phyloP scores from a whole-genome alignment of 2,888 invertebrate genomes.

The Cataglyphis albicans region DNA sequence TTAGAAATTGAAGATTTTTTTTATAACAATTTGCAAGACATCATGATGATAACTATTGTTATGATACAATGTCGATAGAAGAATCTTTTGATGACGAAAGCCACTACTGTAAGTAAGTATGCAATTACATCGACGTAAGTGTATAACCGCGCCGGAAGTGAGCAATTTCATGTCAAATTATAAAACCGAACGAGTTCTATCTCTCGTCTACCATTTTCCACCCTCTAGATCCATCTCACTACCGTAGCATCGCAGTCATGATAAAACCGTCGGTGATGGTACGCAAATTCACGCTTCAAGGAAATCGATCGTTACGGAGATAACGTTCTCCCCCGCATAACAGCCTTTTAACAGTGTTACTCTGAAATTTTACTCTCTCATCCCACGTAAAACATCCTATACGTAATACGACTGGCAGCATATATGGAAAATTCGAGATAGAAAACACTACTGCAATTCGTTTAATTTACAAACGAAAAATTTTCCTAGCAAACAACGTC shows the following conservation, averaged over 20 bases:
- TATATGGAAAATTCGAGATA: background rate
- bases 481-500: background rate
- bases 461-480: conserved; percentile 15
- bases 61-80: background rate
- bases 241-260: conserved; percentile 13
- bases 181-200: conserved; percentile 51
- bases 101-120: conserved; percentile 47
- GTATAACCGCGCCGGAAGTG: conserved; percentile 45
- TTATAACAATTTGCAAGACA: conserved; percentile 29
- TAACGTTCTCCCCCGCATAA: conserved; percentile 24
- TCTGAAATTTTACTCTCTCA: conserved; percentile 16
- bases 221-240: conserved; percentile 17
- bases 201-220: conserved; percentile 44
- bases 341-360: conserved; percentile 47
- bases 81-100: conserved; percentile 17
- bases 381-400: conserved; percentile 1
- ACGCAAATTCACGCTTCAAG: conserved; percentile 48
- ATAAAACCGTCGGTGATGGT: conserved; percentile 30
- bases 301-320: conserved; percentile 53
- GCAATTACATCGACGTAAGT: conserved; percentile 45
- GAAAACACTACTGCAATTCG: conserved; percentile 5
- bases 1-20: conserved; percentile 13
- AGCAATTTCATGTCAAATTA: conserved; percentile 52
- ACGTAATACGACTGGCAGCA: background rate
- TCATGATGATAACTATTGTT: background rate